phyloP scores from a whole-genome alignment of 2,113 vertebrate genomes.

The Perognathus longimembris region DNA sequence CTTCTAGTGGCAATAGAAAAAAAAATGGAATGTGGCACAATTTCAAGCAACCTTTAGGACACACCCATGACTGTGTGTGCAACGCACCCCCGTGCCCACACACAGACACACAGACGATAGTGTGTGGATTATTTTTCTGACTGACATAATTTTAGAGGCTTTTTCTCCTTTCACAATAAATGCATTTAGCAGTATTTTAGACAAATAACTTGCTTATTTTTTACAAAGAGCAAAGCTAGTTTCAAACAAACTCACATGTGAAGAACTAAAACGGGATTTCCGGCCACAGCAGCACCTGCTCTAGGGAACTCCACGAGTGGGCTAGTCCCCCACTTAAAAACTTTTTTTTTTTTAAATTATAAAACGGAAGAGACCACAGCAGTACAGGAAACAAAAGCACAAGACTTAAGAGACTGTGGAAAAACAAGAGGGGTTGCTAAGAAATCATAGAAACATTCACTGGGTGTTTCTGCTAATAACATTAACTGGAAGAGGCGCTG shows the following conservation, averaged over 20 bases:
- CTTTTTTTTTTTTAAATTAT: slow-evolving; percentile 49
- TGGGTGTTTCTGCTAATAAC: not conserved
- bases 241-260: not conserved
- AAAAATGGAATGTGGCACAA: not conserved
- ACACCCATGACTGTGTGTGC: too few relatives aligned
- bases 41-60: slow-evolving; percentile 13
- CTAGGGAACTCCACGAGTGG: not conserved
- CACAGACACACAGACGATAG: not conserved
- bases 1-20: not conserved
- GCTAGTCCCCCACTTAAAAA: too few relatives aligned
- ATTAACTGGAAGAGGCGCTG: not conserved
- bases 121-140: not conserved
- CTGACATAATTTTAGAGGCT: not conserved
- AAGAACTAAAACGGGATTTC: not conserved
- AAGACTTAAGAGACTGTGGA: slow-evolving; percentile 47
- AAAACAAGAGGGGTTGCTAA: slow-evolving; percentile 27
- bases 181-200: not conserved
- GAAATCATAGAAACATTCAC: slow-evolving; percentile 12
- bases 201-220: not conserved
- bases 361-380: slow-evolving; percentile 66
- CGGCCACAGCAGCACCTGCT: not conserved
- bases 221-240: slow-evolving; percentile 11
- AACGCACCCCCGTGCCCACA: not conserved
- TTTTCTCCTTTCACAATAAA: not conserved
- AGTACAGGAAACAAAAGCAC: slow-evolving; percentile 58